Percentiles rank a stretch among this genome's conserved stretches.
Conservation (phyloP, 2,113 vertebrate species). For the Perca schrenkii region DNA sequence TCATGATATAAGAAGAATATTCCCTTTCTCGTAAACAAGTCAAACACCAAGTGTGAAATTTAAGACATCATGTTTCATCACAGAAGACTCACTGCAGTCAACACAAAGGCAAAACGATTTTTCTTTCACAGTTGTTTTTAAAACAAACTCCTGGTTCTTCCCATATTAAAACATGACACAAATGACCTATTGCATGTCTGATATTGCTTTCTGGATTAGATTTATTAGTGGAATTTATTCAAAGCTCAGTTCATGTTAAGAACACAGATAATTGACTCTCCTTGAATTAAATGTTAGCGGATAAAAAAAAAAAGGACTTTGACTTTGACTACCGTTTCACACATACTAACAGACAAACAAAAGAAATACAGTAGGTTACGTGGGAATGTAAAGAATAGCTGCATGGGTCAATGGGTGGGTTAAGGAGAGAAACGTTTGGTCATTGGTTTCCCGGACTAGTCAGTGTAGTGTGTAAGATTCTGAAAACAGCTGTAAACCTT, state of each 20-base stretch:
- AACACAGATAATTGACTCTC: conserved; percentile 37
- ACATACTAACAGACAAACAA: conserved; percentile 4
- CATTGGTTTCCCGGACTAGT: conserved; percentile 14
- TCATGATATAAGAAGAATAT: conserved; percentile 50
- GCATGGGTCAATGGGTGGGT: conserved; percentile 14
- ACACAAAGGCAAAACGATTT: conserved; percentile 23
- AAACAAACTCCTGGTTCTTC: not conserved
- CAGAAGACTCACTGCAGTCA: conserved; percentile 23
- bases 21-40: conserved; percentile 79
- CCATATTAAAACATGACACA: not conserved
- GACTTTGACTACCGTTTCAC: conserved; percentile 26
- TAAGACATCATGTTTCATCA: conserved; percentile 52
- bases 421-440: conserved; percentile 8
- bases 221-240: conserved; percentile 46
- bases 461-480: conserved; percentile 39
- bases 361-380: conserved; percentile 1
- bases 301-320: conserved; percentile 55
- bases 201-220: conserved; percentile 63
- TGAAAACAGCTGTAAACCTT: conserved; percentile 25
- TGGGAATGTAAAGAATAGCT: conserved; percentile 65
- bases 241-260: conserved; percentile 46
- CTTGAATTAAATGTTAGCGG: conserved; percentile 28
- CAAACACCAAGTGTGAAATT: conserved; percentile 47
- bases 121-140: conserved; percentile 40
- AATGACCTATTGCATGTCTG: conserved; percentile 46